Base-by-base conservation (phyloP, 2,888 invertebrate species). In the Drosophila rubida region DNA sequence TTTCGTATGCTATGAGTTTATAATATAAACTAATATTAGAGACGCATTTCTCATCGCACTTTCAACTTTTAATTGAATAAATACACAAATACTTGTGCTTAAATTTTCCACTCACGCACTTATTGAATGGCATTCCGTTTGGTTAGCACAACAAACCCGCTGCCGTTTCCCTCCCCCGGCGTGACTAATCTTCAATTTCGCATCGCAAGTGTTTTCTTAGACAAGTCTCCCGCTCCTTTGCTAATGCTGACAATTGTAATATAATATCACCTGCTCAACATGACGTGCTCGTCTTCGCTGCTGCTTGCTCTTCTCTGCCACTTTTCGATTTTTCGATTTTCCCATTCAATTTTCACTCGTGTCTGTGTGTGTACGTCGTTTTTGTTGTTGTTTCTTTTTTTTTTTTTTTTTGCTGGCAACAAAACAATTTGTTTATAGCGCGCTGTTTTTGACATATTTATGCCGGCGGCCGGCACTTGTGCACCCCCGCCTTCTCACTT, bases 381-480 rank as follows among this genome's bases (percentile, higher is more conserved):
- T n/a, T n/a, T n/a, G n/a, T n/a, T n/a, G n/a, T n/a, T n/a, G n/a
- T n/a, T n/a, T n/a, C n/a, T n/a, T 41, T 44, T 59, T 25, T 41
- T 58, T 37, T 41, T 61, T 39, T 67, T 69, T 73, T 71, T 64
- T 63, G 27, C 37, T 67, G 67, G 72, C 69, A 77, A 70, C 80
- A 71, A 84, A 87, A 79, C 84, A 84, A 87, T 85, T 84, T 84
- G 87, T 84, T 84, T 87, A 87, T 84, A 73, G 78, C 80, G 76
- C 76, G 55, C 62, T 85, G 87, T 58, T 83, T 85, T 87, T 87
- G 85, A 87, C 85, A 85, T 87, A 87, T 85, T 85, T 85, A 85
- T 85, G 85, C 80, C 83, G 80, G 67, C 78, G 82, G 85, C 80
- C 71, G 64, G 82, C 75, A 71, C 70, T 80, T 66, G 67, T 71